phyloP scores from a whole-genome alignment of 2,888 invertebrate genomes.

The Cephonodes hylas region DNA sequence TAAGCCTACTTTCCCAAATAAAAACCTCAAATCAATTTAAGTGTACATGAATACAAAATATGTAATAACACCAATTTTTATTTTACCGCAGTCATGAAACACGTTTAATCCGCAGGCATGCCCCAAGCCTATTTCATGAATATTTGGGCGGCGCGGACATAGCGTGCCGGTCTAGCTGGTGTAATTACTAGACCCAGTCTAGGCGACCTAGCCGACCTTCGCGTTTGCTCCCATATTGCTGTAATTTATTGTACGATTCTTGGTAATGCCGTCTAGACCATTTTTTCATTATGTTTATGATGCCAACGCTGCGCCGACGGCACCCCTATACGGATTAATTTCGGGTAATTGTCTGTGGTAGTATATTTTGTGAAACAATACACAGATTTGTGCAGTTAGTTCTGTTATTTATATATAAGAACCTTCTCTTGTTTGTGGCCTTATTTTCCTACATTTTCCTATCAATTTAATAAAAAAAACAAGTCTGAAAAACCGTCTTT shows the following conservation, averaged over 20 bases:
- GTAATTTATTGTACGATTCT: constrained; percentile 3
- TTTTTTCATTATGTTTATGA: not conserved
- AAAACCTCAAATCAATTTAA: not conserved
- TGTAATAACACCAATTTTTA: no score
- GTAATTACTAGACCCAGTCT: constrained; percentile 9
- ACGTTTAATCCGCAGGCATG: not conserved
- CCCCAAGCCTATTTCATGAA: constrained; percentile 1
- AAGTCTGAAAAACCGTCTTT: no score
- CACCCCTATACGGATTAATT: not conserved
- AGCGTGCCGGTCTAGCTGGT: constrained; percentile 20
- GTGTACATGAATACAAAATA: not conserved
- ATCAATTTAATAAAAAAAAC: no score
- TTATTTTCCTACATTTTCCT: no score
- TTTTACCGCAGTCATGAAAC: not conserved
- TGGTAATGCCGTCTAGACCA: constrained; percentile 2
- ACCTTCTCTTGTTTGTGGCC: no score
- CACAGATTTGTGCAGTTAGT: no score
- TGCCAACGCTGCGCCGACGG: not conserved
- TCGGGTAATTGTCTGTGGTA: not conserved
- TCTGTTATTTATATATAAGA: no score
- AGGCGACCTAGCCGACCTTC: constrained; percentile 23
- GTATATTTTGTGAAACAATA: no score
- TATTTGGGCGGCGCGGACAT: constrained; percentile 21
- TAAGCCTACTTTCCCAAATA: not conserved
- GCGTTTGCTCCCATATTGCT: constrained; percentile 19